These are phyloP conservation scores for Chelmon rostratus DNA, from an alignment of 2,797 vertebrate species.

Conservation along the genomic window DNA sequence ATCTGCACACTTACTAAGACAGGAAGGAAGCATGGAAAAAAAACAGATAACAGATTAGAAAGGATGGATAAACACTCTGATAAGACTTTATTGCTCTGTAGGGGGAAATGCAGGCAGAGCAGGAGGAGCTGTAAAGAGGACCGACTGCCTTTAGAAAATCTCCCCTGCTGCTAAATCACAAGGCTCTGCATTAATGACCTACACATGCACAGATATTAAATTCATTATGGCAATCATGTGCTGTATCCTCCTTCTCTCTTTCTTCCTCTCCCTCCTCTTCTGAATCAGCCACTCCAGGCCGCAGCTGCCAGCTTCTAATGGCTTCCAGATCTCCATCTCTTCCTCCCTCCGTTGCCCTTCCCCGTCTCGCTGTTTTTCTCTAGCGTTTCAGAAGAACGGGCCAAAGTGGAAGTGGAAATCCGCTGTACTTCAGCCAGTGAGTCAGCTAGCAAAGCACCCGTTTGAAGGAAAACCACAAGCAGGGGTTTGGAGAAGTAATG, in stretches of 20 bases:
- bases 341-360: constrained; percentile 67
- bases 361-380: constrained; percentile 54
- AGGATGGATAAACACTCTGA: constrained; percentile 55
- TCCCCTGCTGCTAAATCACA: constrained; percentile 71
- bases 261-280: constrained; percentile 55
- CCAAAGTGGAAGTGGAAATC: constrained; percentile 84
- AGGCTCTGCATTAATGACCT: constrained; percentile 72
- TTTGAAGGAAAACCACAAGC: constrained; percentile 81
- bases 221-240: constrained; percentile 79
- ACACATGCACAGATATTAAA: constrained; percentile 78
- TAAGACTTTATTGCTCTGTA: constrained; percentile 38
- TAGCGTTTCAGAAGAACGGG: constrained; percentile 59
- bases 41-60: constrained; percentile 52
- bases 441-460: constrained; percentile 76
- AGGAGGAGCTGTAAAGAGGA: constrained; percentile 41
- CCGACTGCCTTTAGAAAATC: constrained; percentile 46
- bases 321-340: constrained; percentile 79
- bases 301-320: constrained; percentile 81
- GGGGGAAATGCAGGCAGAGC: constrained; percentile 54
- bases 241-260: constrained; percentile 48
- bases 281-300: constrained; percentile 79
- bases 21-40: constrained; percentile 66
- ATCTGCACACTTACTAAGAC: constrained; percentile 41
- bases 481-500: constrained; percentile 57
- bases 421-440: constrained; percentile 78